Base-by-base conservation (phyloP, 2,113 vertebrate genomes). In the Syngnathus floridae region DNA sequence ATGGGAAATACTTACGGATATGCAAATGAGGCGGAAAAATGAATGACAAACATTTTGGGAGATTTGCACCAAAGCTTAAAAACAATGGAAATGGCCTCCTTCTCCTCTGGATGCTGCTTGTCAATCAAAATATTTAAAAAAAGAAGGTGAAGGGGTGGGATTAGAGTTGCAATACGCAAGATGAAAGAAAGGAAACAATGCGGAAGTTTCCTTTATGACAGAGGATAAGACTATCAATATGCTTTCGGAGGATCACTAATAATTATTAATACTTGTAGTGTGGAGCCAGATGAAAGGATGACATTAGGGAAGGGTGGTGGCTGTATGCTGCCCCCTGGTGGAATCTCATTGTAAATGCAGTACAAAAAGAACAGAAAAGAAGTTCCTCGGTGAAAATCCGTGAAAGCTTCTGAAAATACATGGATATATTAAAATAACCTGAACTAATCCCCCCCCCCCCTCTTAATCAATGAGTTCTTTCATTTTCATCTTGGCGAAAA, bases 1-100 rank as follows among this genome's bases (percentile, higher is more conserved):
- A 94, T 76, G 74, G 76, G 90, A 93, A 93, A 94, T 94, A 93
- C 93, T 95, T 94, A 93, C 93, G 92, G 92, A 94, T 93, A 95
- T 97, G 94, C 94, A 95, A 96, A 95, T 94, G 88, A 72, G 75
- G 79, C 54, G 64, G 79, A 45, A 8, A 69, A 88, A 88, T 92
- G 40, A 93, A 94, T 92, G 89, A 91, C 93, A 91, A 90, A 60
- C 63, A 86, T 90, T 91, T 90, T 88, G 91, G 89, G 89, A 94
- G 90, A 94, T 93, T 92, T 71, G 84, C 91, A 90, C 26, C 86
- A 74, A 71, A 76, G 85, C 76, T 89, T 89, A 74, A 90, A 93
- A 93, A 95, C 92, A 95, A 94, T 92, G 75, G 77, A 77, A 69
- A 65, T 87, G 83, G 75, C 83, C 89, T 92, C 87, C 75, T 75